These are phyloP conservation scores for Cherax quadricarinatus DNA, from an alignment of 1,140 invertebrate genomes.

Conservation along the genomic window DNA sequence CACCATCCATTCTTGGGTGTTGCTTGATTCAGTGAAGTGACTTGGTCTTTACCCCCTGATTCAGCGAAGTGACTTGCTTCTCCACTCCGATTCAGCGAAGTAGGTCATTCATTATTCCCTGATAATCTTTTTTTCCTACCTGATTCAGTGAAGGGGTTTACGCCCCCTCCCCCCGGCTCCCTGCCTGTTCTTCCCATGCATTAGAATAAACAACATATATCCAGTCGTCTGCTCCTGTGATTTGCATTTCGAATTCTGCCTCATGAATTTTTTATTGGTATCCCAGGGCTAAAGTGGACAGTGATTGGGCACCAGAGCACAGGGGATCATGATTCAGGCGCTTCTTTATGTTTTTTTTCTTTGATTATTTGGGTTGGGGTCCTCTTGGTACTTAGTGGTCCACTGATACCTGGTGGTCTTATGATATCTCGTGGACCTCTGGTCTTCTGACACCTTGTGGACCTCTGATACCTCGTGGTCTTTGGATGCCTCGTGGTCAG, in stretches of 20 bases:
- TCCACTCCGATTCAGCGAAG: too few relatives aligned
- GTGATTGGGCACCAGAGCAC: slow-evolving; percentile 32
- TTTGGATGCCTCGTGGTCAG: too few relatives aligned
- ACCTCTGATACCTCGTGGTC: too few relatives aligned
- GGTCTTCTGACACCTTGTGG: neutral
- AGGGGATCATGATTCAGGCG: slow-evolving; percentile 3
- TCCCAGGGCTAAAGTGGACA: slow-evolving; percentile 53
- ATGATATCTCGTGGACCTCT: neutral
- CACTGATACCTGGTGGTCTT: neutral
- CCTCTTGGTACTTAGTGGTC: neutral
- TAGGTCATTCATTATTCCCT: too few relatives aligned
- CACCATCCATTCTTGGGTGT: too few relatives aligned
- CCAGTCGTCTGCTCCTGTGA: neutral
- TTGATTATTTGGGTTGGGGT: neutral
- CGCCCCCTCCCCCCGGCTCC: neutral
- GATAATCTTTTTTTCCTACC: too few relatives aligned
- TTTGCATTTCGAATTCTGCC: slow-evolving; percentile 38
- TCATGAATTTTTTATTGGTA: slow-evolving; percentile 54
- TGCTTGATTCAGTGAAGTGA: too few relatives aligned
- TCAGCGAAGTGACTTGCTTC: too few relatives aligned
- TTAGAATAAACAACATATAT: neutral
- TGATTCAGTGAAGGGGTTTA: too few relatives aligned
- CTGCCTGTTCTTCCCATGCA: neutral
- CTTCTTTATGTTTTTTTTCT: neutral
- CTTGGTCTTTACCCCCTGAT: too few relatives aligned